phyloP scores from a whole-genome alignment of 2,113 vertebrate genomes.

The Holacanthus passer region DNA sequence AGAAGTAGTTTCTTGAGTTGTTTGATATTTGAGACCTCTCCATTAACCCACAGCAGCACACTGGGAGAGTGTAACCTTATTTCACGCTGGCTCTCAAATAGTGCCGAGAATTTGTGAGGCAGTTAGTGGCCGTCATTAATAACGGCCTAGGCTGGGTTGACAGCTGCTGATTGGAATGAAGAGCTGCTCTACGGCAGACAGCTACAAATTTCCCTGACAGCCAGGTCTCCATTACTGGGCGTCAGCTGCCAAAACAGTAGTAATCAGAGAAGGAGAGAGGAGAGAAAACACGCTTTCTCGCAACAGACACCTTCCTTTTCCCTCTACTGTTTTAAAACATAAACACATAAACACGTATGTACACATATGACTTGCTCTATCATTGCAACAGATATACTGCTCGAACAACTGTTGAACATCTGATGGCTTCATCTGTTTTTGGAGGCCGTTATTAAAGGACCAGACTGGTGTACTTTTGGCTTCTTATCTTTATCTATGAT shows the following conservation, averaged over 20 bases:
- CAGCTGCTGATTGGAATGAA: slow-evolving; percentile 83
- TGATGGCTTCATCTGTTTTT: slow-evolving; percentile 22
- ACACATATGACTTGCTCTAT: slow-evolving; percentile 21
- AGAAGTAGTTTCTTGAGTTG: slow-evolving; percentile 48
- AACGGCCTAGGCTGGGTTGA: slow-evolving; percentile 77
- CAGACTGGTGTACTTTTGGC: not conserved
- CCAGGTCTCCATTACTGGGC: slow-evolving; percentile 80
- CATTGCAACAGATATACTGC: slow-evolving; percentile 3
- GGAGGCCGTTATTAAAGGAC: not conserved
- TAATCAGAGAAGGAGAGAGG: slow-evolving; percentile 74
- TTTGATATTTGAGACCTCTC: slow-evolving; percentile 79
- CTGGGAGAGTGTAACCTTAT: slow-evolving; percentile 78
- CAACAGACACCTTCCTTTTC: slow-evolving; percentile 48
- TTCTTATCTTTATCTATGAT: slow-evolving; percentile 8
- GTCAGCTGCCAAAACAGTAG: slow-evolving; percentile 85
- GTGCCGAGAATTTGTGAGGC: slow-evolving; percentile 82
- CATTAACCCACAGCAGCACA: slow-evolving; percentile 76
- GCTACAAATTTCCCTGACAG: slow-evolving; percentile 86
- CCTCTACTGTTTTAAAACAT: slow-evolving; percentile 43
- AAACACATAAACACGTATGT: slow-evolving; percentile 52
- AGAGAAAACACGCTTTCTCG: slow-evolving; percentile 66
- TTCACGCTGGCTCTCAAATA: slow-evolving; percentile 81
- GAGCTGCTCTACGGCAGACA: slow-evolving; percentile 80
- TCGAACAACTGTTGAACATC: slow-evolving; percentile 35
- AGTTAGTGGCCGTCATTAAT: slow-evolving; percentile 86